Evolutionary conservation across 1,140 invertebrate genomes (phyloP), one percentile per base, ranked within the genome.

Genomic region (Maniola jurtina): DNA sequence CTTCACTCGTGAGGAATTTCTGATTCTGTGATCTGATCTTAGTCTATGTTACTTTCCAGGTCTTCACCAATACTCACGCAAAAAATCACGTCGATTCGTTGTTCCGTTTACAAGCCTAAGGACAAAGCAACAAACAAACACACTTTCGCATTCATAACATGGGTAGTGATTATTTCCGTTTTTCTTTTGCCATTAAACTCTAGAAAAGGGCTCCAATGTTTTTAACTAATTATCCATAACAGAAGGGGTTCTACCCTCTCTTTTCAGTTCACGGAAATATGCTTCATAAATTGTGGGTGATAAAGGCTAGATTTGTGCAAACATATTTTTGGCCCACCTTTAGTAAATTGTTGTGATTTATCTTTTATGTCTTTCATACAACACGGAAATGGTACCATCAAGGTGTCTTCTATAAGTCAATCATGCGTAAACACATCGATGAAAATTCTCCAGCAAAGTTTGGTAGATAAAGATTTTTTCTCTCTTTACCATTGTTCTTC

Each of bases 141-240:
- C 50, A 25, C n/a, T n/a, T 15, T 38, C 7, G 7, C 42, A 9
- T 13, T 13, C 5, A 11, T 9, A 6, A 42, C n/a, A n/a, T n/a
- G n/a, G n/a, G n/a, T n/a, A n/a, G n/a, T 45, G 9, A 52, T 16
- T 52, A 38, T 54, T 36, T 38, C 16, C 50, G 36, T 52, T 57
- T 61, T 47, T 61, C 15, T 25, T 14, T 35, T 9, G 15, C 5
- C 34, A 57, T 61, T 61, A 59, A 67, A 61, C 65, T 61, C 16
- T 52, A 33, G 33, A 61, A 67, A 45, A 52, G 58, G 50, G 52
- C 50, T 35, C 48, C 34, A 35, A 25, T 61, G 47, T 65, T 67
- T 66, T 56, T 67, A 61, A 58, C 47, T 67, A 67, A 67, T 67
- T 48, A 67, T 60, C 59, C 59, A 15, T 61, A 11, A 42, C 59